Evolutionary conservation across 1,140 invertebrate genomes (phyloP).

Genomic region (Drosophila tani): DNA sequence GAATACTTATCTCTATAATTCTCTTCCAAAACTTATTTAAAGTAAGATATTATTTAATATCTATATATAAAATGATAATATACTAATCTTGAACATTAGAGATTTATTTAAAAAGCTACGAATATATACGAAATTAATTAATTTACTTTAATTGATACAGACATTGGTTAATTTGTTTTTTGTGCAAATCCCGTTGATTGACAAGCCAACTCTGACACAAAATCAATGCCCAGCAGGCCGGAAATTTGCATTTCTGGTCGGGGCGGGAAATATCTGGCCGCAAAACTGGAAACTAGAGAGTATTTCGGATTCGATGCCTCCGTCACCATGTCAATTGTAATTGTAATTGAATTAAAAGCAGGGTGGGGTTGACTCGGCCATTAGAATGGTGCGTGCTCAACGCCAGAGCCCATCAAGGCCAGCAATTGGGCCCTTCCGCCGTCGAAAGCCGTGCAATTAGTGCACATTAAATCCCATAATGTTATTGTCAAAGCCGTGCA

Average conservation of each 20-base stretch:
- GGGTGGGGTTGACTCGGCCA: conserved; percentile 36
- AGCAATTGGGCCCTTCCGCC: conserved; percentile 71
- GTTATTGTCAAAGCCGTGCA: conserved; percentile 62
- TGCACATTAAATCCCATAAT: conserved; percentile 81
- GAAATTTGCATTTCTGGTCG: conserved; percentile 44
- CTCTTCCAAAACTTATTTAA: no score
- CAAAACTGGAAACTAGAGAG: conserved; percentile 11
- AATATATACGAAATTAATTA: neutral
- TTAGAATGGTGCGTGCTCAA: conserved; percentile 62
- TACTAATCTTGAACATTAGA: no score
- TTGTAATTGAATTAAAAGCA: conserved; percentile 73
- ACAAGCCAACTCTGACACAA: conserved; percentile 23
- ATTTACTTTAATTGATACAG: neutral
- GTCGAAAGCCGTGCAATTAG: conserved; percentile 65
- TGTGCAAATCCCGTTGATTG: conserved; percentile 17
- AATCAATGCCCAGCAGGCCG: conserved; percentile 39
- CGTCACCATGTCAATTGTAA: conserved; percentile 26
- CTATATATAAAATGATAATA: no score
- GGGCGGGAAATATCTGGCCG: conserved; percentile 20
- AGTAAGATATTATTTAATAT: neutral
- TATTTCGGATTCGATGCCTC: conserved; percentile 33
- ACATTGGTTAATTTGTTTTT: neutral
- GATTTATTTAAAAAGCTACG: no score
- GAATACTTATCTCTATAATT: no score
- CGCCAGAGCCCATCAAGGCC: conserved; percentile 35